These are phyloP conservation scores for Minunthozetes semirufus DNA, from an alignment of 2,888 invertebrate species.

Conservation along the genomic window DNA sequence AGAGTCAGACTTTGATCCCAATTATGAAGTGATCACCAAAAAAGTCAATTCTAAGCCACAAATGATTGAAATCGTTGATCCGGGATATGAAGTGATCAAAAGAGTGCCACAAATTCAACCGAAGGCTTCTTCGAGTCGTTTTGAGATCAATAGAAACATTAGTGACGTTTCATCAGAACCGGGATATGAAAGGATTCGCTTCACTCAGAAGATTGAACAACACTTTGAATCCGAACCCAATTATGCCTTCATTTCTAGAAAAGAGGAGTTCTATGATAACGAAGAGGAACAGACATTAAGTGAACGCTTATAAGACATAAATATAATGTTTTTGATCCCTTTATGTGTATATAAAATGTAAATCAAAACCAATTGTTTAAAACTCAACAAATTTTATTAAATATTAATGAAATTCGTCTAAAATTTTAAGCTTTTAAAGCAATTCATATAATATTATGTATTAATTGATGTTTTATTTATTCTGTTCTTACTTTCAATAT, in stretches of 20 bases:
- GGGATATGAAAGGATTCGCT: constrained; percentile 15
- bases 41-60: not conserved
- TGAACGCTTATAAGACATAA: not conserved
- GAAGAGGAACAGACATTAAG: constrained; percentile 16
- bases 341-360: not conserved
- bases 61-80: not conserved
- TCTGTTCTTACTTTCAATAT: not conserved
- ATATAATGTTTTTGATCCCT: not conserved
- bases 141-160: constrained; percentile 5
- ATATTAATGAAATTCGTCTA: too few relatives aligned
- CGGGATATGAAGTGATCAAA: constrained; percentile 26
- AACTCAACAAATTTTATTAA: not conserved
- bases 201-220: not conserved
- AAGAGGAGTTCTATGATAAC: not conserved
- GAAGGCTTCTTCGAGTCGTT: not conserved
- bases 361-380: not conserved
- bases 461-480: not conserved
- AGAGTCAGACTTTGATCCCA: constrained; percentile 26
- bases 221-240: constrained; percentile 19
- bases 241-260: not conserved
- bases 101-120: not conserved
- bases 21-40: constrained; percentile 33
- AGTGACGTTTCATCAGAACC: constrained; percentile 15
- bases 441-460: not conserved
- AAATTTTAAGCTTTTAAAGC: not conserved